Evolutionary conservation across 2,113 vertebrate species (phyloP), one percentile per base, ranked within the genome.

Genomic region (Saguinus imperator): DNA sequence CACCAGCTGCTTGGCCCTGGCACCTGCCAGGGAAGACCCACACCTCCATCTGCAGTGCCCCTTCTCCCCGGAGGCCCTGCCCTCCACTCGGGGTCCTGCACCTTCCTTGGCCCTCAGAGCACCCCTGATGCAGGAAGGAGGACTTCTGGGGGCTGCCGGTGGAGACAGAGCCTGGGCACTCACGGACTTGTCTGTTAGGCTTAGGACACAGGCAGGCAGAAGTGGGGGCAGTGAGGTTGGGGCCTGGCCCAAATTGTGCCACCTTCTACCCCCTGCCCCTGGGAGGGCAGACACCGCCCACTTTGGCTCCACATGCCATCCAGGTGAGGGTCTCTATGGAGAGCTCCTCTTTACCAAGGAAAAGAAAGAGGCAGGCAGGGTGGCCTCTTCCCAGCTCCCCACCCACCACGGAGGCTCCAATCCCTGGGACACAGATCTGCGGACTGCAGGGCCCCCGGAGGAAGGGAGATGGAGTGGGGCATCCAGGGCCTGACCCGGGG

Each of bases 391-490:
- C 61, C 23, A 3, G 40, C 29, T 77, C 8, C 75, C 45, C 40
- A 55, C 58, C 1, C 0, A 25, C 50, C 2, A 13, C 0, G 16
- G 9, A 57, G 32, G 20, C 9, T 21, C 29, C 27, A 6, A 12
- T 29, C 2, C 61, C 61, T 64, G 61, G 27, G 61, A 64, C 61
- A 29, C 27, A 64, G 61, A 29, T 64, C 27, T 1, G 61, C 25
- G 61, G 27, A 64, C 61, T 64, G 27, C 61, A 14, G 12, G 27
- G 11, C n/a, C 18, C 40, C 64, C 40, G n/a, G 32, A 40, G 64
- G 40, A 32, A 35, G 58, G 85, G 57, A 95, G 29, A 48, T 45
- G 1, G 12, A 45, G 52, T 32, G 10, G 72, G 45, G 43, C 40
- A 9, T 37, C 55, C 2, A 61, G 3, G 7, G 8, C n/a, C 55